Percentiles rank a stretch among this genome's conserved stretches.
These are phyloP conservation scores for Steromphala cineraria DNA, from an alignment of 2,888 invertebrate genomes.

Conservation along the genomic window DNA sequence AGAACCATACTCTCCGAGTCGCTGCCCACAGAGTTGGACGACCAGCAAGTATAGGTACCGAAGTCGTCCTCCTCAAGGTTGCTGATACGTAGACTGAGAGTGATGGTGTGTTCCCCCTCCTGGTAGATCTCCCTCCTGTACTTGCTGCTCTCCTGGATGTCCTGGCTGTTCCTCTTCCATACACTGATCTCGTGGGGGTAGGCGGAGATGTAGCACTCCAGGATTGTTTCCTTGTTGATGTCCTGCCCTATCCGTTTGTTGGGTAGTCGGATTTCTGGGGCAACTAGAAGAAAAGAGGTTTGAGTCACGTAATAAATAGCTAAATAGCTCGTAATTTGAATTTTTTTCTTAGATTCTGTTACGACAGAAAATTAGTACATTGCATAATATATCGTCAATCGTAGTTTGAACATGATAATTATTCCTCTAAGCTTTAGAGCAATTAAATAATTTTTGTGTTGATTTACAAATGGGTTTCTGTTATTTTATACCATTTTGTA, in stretches of 20 bases:
- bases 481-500: no score
- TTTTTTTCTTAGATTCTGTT: no score
- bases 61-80: slow-evolving; percentile 34
- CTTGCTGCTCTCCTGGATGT: slow-evolving; percentile 30
- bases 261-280: slow-evolving; percentile 60
- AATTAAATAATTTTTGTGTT: no score
- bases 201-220: slow-evolving; percentile 64
- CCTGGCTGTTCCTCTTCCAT: slow-evolving; percentile 23
- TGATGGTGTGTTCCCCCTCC: slow-evolving; percentile 32
- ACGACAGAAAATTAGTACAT: no score
- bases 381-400: no score
- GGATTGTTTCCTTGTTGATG: slow-evolving; percentile 61
- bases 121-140: slow-evolving; percentile 45
- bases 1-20: slow-evolving; percentile 33
- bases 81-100: slow-evolving; percentile 31
- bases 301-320: not conserved
- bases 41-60: slow-evolving; percentile 36
- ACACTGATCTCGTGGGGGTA: slow-evolving; percentile 49
- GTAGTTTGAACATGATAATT: no score
- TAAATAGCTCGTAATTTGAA: no score
- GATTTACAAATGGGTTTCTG: no score
- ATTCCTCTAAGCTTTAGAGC: no score
- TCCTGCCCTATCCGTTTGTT: slow-evolving; percentile 60
- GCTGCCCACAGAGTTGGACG: slow-evolving; percentile 30
- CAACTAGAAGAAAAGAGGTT: slow-evolving; percentile 39